Base-by-base conservation (phyloP, 2,888 invertebrate genomes). In the Sphaerophoria rueppellii region DNA sequence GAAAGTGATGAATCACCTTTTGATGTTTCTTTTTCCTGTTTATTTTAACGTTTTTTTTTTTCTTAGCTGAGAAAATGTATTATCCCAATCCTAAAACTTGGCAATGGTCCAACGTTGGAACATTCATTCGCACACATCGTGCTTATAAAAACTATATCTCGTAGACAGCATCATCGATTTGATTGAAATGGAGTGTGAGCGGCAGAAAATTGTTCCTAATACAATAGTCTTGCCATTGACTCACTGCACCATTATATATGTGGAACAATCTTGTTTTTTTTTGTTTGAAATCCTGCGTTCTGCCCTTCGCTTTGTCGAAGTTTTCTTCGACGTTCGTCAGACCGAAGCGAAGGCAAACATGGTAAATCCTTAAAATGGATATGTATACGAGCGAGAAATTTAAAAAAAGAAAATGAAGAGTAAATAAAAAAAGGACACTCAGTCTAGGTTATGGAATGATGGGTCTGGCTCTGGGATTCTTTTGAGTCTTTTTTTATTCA, bases 1-100 rank as follows among this genome's bases (percentile, higher is more conserved):
- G 81, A 85, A 81, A 85, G 85, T 85, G 85, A 81, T 81, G 76
- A 73, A 85, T 85, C 85, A 85, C 73, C 63, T 61, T 43, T 75
- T 40, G 65, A 58, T 55, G 46, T 46, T 52, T 57, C n/a, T 9
- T 50, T 37, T 40, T 55, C 12, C 48, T 50, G 0, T 40, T 11
- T 46, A 6, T n/a, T n/a, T n/a, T n/a, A n/a, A n/a, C n/a, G n/a
- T n/a, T n/a, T 24, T 32, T 24, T 43, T 16, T 16, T 40, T 58
- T 11, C 14, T 60, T 16, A 16, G 4, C 16, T 16, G n/a, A 24
- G 37, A 58, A 37, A 60, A 35, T 61, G 54, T 40, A 46, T 58
- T 60, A 35, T 46, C 6, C 14, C 6, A 7, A 35, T 54, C 24
- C 40, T 40, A 32, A 16, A 54, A 69, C 40, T 85, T 85, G 83